Conservation (phyloP, 2,888 invertebrate species). For the Diploptera punctata region DNA sequence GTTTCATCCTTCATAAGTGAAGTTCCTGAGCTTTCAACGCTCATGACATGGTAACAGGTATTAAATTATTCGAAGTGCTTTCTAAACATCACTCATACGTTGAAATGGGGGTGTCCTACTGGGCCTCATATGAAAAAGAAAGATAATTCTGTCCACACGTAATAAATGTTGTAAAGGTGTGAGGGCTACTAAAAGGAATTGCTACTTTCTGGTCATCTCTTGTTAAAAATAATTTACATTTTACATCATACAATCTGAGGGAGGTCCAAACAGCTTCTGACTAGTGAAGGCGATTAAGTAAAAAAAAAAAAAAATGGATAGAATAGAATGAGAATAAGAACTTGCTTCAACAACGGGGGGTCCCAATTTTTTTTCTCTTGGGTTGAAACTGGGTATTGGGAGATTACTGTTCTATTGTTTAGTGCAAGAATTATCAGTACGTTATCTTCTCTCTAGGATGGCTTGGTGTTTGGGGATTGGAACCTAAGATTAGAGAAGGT, state of each 20-base stretch:
- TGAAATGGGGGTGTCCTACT: not conserved
- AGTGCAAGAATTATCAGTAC: no score
- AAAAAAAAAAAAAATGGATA: not conserved
- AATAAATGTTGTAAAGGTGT: not conserved
- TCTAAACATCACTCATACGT: not conserved
- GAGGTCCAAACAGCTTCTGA: slow-evolving; percentile 14
- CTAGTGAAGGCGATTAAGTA: not conserved
- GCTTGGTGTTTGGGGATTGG: no score
- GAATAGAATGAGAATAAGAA: no score
- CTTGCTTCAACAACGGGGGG: not conserved
- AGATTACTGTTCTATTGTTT: not conserved
- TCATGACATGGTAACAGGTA: no score
- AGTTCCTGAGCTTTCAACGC: no score
- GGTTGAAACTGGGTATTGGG: not conserved
- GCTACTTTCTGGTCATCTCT: slow-evolving; percentile 15
- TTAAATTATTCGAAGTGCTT: not conserved
- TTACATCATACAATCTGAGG: slow-evolving; percentile 4
- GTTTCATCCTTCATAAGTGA: no score
- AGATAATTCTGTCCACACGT: slow-evolving; percentile 12
- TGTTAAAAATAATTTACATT: slow-evolving; percentile 12
- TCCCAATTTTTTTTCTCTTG: not conserved
- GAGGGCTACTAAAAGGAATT: not conserved
- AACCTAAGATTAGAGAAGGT: no score
- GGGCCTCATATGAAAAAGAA: not conserved
- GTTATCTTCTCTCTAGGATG: no score